Base-by-base conservation (phyloP, 2,888 invertebrate genomes). In the Apoda limacodes region DNA sequence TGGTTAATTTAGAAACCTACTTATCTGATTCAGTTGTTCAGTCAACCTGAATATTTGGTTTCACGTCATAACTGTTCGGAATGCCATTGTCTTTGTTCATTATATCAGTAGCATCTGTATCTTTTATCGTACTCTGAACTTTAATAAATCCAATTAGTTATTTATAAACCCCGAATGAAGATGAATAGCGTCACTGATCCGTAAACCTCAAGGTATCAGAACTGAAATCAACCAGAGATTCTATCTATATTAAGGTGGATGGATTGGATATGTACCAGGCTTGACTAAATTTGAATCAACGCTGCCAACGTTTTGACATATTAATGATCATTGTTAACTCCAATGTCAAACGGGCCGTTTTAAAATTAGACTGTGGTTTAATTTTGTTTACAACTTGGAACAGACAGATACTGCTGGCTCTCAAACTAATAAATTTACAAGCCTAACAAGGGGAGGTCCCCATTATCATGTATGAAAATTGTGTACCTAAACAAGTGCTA, bases 1-100 rank as follows among this genome's bases (percentile, higher is more conserved):
- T 70, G 46, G 61, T 58, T 69, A 72, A 74, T 72, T 70, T 65
- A 68, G 64, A 59, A 60, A 60, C 49, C 56, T 46, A 64, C 57
- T 65, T 70, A 75, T 76, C 71, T 68, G 71, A 74, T 74, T 64
- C 66, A 60, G 63, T 62, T 71, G 72, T 66, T 70, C 66, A 66
- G 54, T 57, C 61, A 63, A 72, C 70, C 70, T 67, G 60, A 67
- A 70, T 72, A 65, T 71, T 67, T 57, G 52, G 61, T 61, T 60
- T 60, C 59, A 55, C 63, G 60, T 69, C 62, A 68, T 61, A 52
- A 46, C 48, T 40, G 45, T 55, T 45, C 33, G 55, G 60, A 48
- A 65, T 60, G 48, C 66, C 54, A 69, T 72, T 70, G 74, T 70
- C 52, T 60, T 54, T 37, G 48, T 43, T 50, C 32, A 36, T 31